Evolutionary conservation across 2,888 invertebrate genomes (phyloP), one percentile per base, ranked within the genome.

Genomic region (Parnassius orleans): DNA sequence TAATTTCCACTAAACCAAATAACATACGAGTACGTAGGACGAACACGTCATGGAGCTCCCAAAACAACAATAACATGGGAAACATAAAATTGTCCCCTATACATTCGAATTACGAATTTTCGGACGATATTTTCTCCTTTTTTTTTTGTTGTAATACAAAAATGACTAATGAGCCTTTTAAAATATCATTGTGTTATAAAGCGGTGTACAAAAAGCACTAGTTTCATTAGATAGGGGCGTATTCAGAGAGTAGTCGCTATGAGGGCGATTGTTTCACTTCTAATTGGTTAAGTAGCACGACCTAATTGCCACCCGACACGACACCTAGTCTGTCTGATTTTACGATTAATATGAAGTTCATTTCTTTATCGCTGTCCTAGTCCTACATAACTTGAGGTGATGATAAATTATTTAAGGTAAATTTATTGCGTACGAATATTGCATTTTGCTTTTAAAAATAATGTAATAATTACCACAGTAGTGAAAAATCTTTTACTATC

Each of bases 201-300:
- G 87, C 81, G 82, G 77, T 81, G 79, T 77, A 83, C 84, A 86
- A 84, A 85, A 85, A 84, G 80, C 79, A 77, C 74, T 77, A 79
- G 77, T 76, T 75, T 78, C 73, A 75, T 75, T 72, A 73, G 80
- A 90, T 91, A 91, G 90, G 91, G 91, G 91, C 90, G 87, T 89
- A 89, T 91, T 90, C 86, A 88, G 84, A 78, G 66, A 69, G 63
- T 67, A 72, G 69, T 71, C 77, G 76, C 80, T 70, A 90, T 90
- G 87, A 74, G 90, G 90, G 90, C 81, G 83, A 90, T 90, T 89
- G 90, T 90, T 89, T 89, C 83, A 81, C 72, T 72, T 80, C 84
- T 90, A 90, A 90, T 90, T 90, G 91, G 87, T 88, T 87, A 90
- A 90, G 86, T 87, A 90, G 84, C 78, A 72, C 80, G 76, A 75